These are phyloP conservation scores for Polydrusus cervinus DNA, from an alignment of 2,888 invertebrate species.

Conservation along the genomic window DNA sequence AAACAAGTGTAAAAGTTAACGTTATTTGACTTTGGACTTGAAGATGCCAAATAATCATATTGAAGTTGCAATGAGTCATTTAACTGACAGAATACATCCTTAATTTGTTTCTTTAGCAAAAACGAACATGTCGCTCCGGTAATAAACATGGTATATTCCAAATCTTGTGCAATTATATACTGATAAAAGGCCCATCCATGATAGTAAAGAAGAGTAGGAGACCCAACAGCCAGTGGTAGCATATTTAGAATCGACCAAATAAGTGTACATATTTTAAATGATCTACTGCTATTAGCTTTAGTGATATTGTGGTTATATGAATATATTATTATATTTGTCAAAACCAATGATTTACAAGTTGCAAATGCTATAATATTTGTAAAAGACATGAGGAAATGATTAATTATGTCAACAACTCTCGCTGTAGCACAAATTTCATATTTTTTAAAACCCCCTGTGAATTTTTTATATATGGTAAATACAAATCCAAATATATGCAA, in stretches of 20 bases:
- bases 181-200: background rate
- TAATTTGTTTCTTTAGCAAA: background rate
- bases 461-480: constrained; percentile 4
- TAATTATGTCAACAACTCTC: background rate
- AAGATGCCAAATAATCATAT: background rate
- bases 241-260: background rate
- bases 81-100: background rate
- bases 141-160: background rate
- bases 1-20: background rate
- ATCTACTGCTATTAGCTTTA: background rate
- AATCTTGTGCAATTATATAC: background rate
- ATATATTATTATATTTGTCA: background rate
- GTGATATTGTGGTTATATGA: background rate
- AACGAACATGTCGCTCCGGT: background rate
- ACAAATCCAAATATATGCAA: background rate
- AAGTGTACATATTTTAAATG: background rate
- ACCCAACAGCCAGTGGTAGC: background rate
- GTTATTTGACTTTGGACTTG: background rate
- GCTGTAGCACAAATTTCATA: background rate
- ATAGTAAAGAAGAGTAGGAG: background rate
- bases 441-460: background rate
- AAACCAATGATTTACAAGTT: background rate
- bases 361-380: background rate
- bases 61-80: background rate
- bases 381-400: background rate